Evolutionary conservation across 2,888 invertebrate genomes (phyloP), one percentile per base, ranked within the genome.

Genomic region (Polietes domitor): DNA sequence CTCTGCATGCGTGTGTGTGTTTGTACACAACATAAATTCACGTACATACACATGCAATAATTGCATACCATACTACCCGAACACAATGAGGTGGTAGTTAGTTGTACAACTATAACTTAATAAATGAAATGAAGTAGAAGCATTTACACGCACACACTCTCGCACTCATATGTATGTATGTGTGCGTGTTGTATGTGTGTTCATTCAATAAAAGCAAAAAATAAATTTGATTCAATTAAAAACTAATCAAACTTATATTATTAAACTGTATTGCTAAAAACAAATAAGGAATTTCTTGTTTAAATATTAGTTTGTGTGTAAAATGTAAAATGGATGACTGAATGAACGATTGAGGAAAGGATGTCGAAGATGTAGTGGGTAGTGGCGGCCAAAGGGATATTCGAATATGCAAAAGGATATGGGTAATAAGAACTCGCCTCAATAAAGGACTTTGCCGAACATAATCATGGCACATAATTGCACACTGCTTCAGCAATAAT

Each of bases 211-310:
- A 65, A 61, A 79, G 61, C 61, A 76, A 77, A 43, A 68, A 75
- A 73, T 78, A 76, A 43, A 81, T 84, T 84, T 84, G 70, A 84
- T 81, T 84, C 81, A 84, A 84, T 84, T 84, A 84, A 84, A 84
- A 84, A 84, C 78, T 81, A 84, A 84, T 84, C 81, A 81, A 84
- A 81, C 81, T 81, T 84, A 79, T 81, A 78, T 79, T 73, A 77
- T 76, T 74, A 63, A 79, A 77, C 72, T 76, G 41, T 68, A 65
- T 37, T 65, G 41, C 41, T 65, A 37, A 37, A 68, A 68, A 68
- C 68, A 68, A 68, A 68, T 68, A 68, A 19, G 43, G 43, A 68
- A 24, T 68, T 37, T 70, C 32, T 61, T 74, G 72, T 74, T 53
- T 43, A 73, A 83, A 77, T 77, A 77, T 73, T 77, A 68, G 68